Percentiles rank a stretch among this genome's conserved stretches.
Evolutionary conservation across 2,888 invertebrate species (phyloP).

Genomic region (Itoplectis maculator): DNA sequence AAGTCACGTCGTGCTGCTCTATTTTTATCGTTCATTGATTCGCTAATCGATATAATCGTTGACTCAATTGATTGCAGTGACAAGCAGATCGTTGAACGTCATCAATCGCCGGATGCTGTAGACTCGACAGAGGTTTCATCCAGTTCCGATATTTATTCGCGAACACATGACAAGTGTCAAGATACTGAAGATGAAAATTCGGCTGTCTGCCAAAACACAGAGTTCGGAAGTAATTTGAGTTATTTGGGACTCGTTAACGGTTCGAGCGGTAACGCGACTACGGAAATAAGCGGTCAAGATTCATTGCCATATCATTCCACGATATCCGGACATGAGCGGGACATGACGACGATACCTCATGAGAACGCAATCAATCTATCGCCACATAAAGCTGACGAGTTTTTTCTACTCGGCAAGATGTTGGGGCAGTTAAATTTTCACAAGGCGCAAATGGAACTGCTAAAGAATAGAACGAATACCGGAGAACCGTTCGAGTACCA

Average conservation of each 20-base stretch:
- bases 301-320: constrained; percentile 31
- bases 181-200: background rate
- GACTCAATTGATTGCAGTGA: constrained; percentile 37
- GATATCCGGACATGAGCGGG: constrained; percentile 33
- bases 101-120: constrained; percentile 64
- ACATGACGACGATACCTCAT: background rate
- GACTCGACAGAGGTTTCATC: constrained; percentile 72
- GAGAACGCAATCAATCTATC: background rate
- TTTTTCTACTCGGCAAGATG: constrained; percentile 42
- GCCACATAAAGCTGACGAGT: background rate
- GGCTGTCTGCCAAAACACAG: constrained; percentile 18
- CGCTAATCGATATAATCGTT: background rate
- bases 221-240: constrained; percentile 8
- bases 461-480: constrained; percentile 35
- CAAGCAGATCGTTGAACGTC: constrained; percentile 70
- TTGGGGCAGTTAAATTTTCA: constrained; percentile 44
- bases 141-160: constrained; percentile 75
- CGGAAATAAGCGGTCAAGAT: constrained; percentile 46
- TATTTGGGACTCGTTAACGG: constrained; percentile 43
- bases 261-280: constrained; percentile 19
- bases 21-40: constrained; percentile 5
- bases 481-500: constrained; percentile 27
- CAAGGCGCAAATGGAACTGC: constrained; percentile 50
- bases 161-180: constrained; percentile 55
- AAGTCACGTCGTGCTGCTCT: constrained; percentile 13